Evolutionary conservation across 2,113 vertebrate genomes (phyloP), one percentile per base, ranked within the genome.

Genomic region (Pimephales promelas): DNA sequence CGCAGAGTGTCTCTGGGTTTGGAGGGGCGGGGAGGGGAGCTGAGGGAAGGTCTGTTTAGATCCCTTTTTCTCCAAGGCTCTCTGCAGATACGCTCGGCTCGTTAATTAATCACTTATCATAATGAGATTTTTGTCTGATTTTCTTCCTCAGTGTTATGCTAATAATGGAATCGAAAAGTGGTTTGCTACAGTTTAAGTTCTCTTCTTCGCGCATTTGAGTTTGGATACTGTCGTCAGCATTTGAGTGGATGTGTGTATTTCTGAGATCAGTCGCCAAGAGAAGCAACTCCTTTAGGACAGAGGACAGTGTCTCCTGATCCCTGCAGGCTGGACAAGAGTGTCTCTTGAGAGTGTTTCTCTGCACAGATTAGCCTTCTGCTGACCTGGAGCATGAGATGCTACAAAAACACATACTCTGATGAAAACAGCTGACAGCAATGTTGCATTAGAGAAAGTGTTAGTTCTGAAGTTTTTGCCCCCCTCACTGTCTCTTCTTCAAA

Each of bases 91-190:
- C 62, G 86, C 85, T 85, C 86, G 88, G 86, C 85, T 85, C 86
- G 88, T 90, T 93, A 93, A 94, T 94, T 93, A 93, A 92, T 92
- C 92, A 93, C 90, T 92, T 90, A 90, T 92, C 92, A 93, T 90
- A 90, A 93, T 89, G 88, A 92, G 91, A 88, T 89, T 92, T 88
- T 81, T 89, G 68, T 83, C 82, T 87, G 83, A 79, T 31, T 88
- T 85, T 90, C 79, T 91, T 52, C 54, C 57, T 82, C 62, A 70
- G 45, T 26, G 45, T n/a, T 68, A 79, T 83, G 70, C 75, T 83
- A 83, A 85, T 85, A 85, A 83, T 45, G 47, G 54, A 83, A 71
- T 76, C 24, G 28, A 66, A 80, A 66, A 11, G 34, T 36, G 72
- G 57, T 59, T 75, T 14, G 52, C 54, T 81, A 77, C 36, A 57